Percentiles rank a stretch among this genome's conserved stretches.
phyloP scores from a whole-genome alignment of 1,140 invertebrate species.

The Pinna nobilis region DNA sequence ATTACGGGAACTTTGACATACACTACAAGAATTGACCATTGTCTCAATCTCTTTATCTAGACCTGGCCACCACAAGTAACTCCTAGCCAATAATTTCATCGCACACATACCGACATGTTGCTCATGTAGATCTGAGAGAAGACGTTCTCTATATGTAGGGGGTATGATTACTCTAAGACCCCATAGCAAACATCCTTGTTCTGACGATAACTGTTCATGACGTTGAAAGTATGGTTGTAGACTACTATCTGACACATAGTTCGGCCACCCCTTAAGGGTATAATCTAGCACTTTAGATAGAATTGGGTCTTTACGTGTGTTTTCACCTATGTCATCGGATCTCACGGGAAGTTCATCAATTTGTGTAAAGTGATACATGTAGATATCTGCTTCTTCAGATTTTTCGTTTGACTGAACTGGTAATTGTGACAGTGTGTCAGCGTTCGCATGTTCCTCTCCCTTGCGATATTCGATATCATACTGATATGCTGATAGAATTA shows the following conservation, averaged over 20 bases:
- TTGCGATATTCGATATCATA: conserved; percentile 59
- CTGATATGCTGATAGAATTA: conserved; percentile 65
- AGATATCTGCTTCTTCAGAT: conserved; percentile 23
- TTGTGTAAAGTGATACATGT: too few relatives aligned
- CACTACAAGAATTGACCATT: conserved; percentile 71
- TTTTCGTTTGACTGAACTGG: background rate
- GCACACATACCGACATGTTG: conserved; percentile 73
- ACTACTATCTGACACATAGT: too few relatives aligned
- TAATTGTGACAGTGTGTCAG: conserved; percentile 35
- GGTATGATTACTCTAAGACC: too few relatives aligned
- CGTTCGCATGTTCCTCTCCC: conserved; percentile 21
- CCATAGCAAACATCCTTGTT: too few relatives aligned
- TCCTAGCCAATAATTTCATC: conserved; percentile 72
- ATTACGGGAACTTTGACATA: conserved; percentile 64
- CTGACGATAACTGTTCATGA: too few relatives aligned
- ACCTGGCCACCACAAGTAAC: conserved; percentile 75
- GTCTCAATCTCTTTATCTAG: conserved; percentile 74
- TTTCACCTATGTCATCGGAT: too few relatives aligned
- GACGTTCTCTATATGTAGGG: background rate
- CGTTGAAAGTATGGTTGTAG: too few relatives aligned
- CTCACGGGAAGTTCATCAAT: too few relatives aligned
- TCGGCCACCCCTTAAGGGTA: too few relatives aligned
- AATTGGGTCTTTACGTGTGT: too few relatives aligned
- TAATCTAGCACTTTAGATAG: too few relatives aligned
- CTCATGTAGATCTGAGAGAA: conserved; percentile 7